These are phyloP conservation scores for Rhinichthys osculus DNA, from an alignment of 2,797 vertebrate genomes.

Conservation along the genomic window DNA sequence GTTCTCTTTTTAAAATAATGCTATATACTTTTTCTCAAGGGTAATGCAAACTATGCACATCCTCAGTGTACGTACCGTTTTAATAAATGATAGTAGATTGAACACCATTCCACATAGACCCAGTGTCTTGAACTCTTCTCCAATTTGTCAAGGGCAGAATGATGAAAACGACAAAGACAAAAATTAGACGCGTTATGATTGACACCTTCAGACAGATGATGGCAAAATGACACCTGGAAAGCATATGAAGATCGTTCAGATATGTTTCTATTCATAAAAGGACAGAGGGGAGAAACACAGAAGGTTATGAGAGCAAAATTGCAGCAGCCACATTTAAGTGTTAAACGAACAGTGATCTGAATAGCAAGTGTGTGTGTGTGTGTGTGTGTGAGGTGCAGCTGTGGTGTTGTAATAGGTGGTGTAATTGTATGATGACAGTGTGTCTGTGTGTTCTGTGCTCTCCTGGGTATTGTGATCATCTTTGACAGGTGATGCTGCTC, in stretches of 20 bases:
- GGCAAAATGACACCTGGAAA: slow-evolving; percentile 57
- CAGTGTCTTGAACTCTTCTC: background rate
- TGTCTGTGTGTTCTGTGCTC: slow-evolving; percentile 78
- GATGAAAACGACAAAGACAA: background rate
- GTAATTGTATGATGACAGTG: slow-evolving; percentile 87
- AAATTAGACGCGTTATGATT: background rate
- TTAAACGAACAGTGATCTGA: slow-evolving; percentile 52
- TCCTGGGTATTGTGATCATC: slow-evolving; percentile 80
- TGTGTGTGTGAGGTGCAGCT: slow-evolving; percentile 74
- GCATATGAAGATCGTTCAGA: slow-evolving; percentile 74
- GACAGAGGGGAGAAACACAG: slow-evolving; percentile 47
- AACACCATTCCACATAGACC: background rate
- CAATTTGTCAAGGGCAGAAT: background rate
- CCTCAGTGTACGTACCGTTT: background rate
- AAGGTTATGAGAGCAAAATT: slow-evolving; percentile 25
- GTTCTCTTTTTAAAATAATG: background rate
- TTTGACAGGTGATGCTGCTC: slow-evolving; percentile 78
- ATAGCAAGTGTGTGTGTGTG: slow-evolving; percentile 51
- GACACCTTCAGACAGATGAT: slow-evolving; percentile 53
- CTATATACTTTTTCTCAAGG: too few relatives aligned
- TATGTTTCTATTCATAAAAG: slow-evolving; percentile 82
- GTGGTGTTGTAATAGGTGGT: slow-evolving; percentile 78
- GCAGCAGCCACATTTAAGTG: slow-evolving; percentile 48
- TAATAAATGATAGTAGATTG: background rate
- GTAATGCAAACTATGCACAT: background rate